Evolutionary conservation across 92 coral and sea anemone genomes (phyloP).

Genomic region (Epizoanthus illoricatus): DNA sequence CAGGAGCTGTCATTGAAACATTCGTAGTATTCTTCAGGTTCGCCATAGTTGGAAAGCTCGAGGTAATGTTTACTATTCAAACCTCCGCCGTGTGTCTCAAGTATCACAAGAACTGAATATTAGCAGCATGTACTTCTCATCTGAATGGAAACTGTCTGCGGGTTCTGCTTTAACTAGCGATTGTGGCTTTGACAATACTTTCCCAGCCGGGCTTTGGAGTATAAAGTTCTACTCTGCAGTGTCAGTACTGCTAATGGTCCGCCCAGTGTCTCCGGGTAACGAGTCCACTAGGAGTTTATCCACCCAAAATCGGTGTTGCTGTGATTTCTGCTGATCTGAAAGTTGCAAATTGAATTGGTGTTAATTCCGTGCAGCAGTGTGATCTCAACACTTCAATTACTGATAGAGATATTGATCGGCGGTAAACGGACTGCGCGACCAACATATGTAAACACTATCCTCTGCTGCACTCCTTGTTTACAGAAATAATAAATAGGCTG

Average conservation of each 20-base stretch:
- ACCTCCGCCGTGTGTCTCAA: background rate
- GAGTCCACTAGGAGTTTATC: background rate
- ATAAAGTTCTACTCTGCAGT: background rate
- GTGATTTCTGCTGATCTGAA: background rate
- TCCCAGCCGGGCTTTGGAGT: background rate
- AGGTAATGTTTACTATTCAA: background rate
- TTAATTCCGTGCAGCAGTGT: background rate
- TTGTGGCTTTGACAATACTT: background rate
- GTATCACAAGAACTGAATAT: background rate
- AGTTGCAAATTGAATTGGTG: slow-evolving; percentile 8
- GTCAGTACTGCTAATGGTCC: background rate
- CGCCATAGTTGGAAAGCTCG: background rate
- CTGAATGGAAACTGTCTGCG: background rate
- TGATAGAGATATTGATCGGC: slow-evolving; percentile 24
- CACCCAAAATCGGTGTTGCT: too few relatives aligned
- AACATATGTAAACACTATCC: slow-evolving; percentile 1
- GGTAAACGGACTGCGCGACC: background rate
- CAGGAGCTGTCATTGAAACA: slow-evolving; percentile 1
- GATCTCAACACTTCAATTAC: background rate
- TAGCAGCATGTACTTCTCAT: background rate
- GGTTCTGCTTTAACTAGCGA: background rate
- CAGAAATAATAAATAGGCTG: slow-evolving; percentile 17
- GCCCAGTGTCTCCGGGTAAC: background rate
- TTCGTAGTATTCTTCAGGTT: slow-evolving; percentile 1
- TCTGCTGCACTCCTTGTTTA: background rate